Evolutionary conservation across 2,797 vertebrate genomes (phyloP), one percentile per base, ranked within the genome.

Genomic region (Crenuchus spilurus): DNA sequence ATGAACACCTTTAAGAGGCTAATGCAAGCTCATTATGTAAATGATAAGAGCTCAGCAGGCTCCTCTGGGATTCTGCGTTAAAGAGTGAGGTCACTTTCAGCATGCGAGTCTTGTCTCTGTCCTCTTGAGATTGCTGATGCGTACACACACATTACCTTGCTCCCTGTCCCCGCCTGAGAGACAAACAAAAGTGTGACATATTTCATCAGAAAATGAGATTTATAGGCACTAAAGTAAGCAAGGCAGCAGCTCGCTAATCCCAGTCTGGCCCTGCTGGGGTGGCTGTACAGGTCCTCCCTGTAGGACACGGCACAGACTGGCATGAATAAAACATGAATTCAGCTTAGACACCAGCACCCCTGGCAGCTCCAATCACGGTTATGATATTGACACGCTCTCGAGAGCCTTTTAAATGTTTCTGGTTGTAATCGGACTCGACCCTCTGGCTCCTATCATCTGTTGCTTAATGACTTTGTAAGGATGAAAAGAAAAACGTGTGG

Each of bases 191-290:
- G 61, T 61, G 46, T 41, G 35, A 41, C 51, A 70, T 51, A 74
- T 76, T 79, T 78, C 58, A 58, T 82, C 58, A 60, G 70, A 69
- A 76, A 73, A 81, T 74, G 70, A 83, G 48, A 76, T 70, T 77
- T 9, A 46, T 18, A 61, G 61, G 26, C 22, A 42, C 26, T 73
- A 71, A 76, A 57, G 70, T 72, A 80, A 74, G 70, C 70, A 75
- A 66, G 65, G 42, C 33, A 37, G 72, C 61, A 55, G 49, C 58
- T 57, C 20, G 11, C 33, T 74, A 74, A 77, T 78, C 76, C 66
- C 39, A 18, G 67, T 49, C 65, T 68, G 72, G 58, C 52, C 52
- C 14, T 57, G 39, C 58, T 78, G 61, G 33, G 62, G 44, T 69
- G 60, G 57, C 71, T 66, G 75, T 68, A 57, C 33, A 31, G 11